These are phyloP conservation scores for Lasioglossum lativentre DNA, from an alignment of 2,888 invertebrate species.

Conservation along the genomic window DNA sequence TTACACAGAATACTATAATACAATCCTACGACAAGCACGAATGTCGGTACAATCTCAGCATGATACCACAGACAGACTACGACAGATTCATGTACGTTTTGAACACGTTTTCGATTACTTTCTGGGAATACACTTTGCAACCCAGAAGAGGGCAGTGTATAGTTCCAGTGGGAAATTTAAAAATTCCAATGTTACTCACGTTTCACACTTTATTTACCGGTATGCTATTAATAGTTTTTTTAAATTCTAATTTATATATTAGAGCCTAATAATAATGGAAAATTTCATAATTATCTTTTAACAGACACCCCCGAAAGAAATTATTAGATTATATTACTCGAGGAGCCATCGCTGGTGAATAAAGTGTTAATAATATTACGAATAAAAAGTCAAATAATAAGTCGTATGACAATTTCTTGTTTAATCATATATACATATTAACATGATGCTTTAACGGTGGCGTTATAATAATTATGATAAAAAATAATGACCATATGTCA, in stretches of 20 bases:
- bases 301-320: background rate
- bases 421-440: conserved; percentile 73
- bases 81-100: conserved; percentile 36
- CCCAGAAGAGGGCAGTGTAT: conserved; percentile 13
- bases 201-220: background rate
- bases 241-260: no score
- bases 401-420: conserved; percentile 36
- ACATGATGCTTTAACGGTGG: conserved; percentile 69
- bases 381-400: background rate
- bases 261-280: no score
- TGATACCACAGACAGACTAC: background rate
- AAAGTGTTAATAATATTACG: background rate
- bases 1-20: conserved; percentile 30
- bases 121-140: background rate
- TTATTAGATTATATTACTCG: background rate
- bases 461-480: conserved; percentile 43
- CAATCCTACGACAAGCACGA: conserved; percentile 19
- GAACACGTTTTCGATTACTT: conserved; percentile 8
- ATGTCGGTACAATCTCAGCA: conserved; percentile 22
- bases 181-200: background rate
- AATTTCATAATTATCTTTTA: no score
- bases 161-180: conserved; percentile 13
- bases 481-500: conserved; percentile 56
- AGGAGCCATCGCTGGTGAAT: background rate
- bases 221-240: background rate